phyloP scores from a whole-genome alignment of 1,140 invertebrate genomes.

The Habropoda laboriosa region DNA sequence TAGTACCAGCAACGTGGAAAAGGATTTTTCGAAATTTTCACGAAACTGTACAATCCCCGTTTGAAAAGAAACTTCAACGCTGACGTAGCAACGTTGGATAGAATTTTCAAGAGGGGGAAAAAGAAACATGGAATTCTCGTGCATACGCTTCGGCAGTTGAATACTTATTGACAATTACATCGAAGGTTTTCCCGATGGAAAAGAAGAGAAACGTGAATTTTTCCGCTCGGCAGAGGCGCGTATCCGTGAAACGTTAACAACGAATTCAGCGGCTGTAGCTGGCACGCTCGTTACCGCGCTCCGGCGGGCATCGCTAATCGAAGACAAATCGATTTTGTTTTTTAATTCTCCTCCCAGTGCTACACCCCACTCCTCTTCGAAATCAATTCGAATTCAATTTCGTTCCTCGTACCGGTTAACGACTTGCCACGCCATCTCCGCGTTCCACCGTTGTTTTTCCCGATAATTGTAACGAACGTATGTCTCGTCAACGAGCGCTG shows the following conservation, averaged over 20 bases:
- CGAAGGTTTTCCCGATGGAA: background rate
- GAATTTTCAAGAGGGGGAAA: background rate
- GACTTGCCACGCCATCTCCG: slow-evolving; percentile 44
- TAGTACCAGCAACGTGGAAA: background rate
- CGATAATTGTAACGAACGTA: slow-evolving; percentile 59
- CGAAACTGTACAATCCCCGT: no score
- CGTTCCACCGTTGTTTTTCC: slow-evolving; percentile 35
- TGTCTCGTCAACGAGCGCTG: slow-evolving; percentile 26
- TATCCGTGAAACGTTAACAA: slow-evolving; percentile 18
- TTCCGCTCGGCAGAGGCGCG: background rate
- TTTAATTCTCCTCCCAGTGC: slow-evolving; percentile 55
- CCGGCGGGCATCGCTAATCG: slow-evolving; percentile 49
- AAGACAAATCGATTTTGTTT: slow-evolving; percentile 61
- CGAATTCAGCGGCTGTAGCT: slow-evolving; percentile 15
- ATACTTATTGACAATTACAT: background rate
- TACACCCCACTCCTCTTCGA: no score
- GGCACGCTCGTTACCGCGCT: slow-evolving; percentile 28
- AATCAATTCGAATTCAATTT: slow-evolving; percentile 64
- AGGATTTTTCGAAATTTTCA: background rate
- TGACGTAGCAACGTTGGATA: background rate
- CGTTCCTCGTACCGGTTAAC: slow-evolving; percentile 44
- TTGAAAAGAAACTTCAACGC: background rate
- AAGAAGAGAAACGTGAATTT: background rate
- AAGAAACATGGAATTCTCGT: background rate
- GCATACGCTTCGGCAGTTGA: background rate